A percentile compares a stretch with the other conserved stretches of the same genome.
These are phyloP conservation scores for Pammene fasciana DNA, from an alignment of 2,888 invertebrate species.

Conservation along the genomic window DNA sequence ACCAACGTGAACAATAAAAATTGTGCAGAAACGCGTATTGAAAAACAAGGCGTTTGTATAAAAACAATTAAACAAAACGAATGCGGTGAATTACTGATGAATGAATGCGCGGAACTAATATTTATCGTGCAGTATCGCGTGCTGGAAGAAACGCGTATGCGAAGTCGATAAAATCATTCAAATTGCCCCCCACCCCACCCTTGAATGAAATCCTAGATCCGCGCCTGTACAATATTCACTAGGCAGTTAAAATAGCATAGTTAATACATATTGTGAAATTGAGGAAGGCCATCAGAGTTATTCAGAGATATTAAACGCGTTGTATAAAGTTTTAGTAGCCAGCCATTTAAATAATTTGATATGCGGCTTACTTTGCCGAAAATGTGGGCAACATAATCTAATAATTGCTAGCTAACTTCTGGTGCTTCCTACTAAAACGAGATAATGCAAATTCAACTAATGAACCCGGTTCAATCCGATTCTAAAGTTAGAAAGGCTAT, in stretches of 20 bases:
- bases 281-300: neutral
- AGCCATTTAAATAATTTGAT: conserved; percentile 32
- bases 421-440: conserved; percentile 6
- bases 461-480: neutral
- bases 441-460: conserved; percentile 9
- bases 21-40: too few species aligned
- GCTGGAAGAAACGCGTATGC: too few species aligned
- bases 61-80: too few species aligned
- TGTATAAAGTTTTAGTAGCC: conserved; percentile 15
- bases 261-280: neutral
- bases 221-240: neutral
- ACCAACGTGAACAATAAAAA: too few species aligned
- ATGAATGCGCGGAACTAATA: too few species aligned
- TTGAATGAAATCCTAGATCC: too few species aligned
- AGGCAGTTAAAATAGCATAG: too few species aligned
- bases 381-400: conserved; percentile 31
- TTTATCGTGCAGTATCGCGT: too few species aligned
- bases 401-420: conserved; percentile 28
- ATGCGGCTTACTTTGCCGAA: conserved; percentile 4
- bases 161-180: too few species aligned
- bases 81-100: too few species aligned
- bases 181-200: too few species aligned
- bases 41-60: too few species aligned
- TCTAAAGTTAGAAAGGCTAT: neutral
- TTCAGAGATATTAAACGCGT: conserved; percentile 13